Base-by-base conservation (phyloP, 2,113 vertebrate species). In the Leucopternis melanops region DNA sequence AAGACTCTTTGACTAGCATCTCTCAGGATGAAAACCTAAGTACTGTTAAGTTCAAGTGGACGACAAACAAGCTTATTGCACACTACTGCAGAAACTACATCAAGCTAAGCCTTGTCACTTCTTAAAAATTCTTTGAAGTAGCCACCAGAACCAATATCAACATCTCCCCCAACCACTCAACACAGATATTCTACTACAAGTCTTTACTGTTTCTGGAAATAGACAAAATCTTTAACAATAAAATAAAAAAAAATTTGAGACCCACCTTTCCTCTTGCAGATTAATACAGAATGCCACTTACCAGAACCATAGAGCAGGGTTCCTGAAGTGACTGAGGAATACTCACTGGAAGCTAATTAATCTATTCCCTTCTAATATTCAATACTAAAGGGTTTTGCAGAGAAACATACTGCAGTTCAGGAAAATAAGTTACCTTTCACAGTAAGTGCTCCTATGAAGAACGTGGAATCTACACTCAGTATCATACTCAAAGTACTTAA, bases 61-160 rank as follows among this genome's bases (percentile, higher is more conserved):
- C 0, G 1, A n/a, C 0, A 0, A 65, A 38, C 22, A 58, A 74
- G 22, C n/a, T 78, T 20, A 55, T 22, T 14, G 23, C 18, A 40
- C 13, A 9, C 5, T n/a, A 45, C 20, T 52, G 10, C 5, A 1
- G 34, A 87, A 81, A 22, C 13, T 9, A 27, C 16, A 74, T 38
- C 8, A 54, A 69, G 16, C 21, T 70, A 54, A 54, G 29, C 44
- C 47, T 32, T 40, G 20, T 10, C n/a, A 55, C 13, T 45, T 77
- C 4, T 11, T 0, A 52, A 42, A 11, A 20, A 11, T 13, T 44
- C 3, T 47, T 36, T 38, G 3, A 79, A 66, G 31, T 6, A 54
- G 20, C 34, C 10, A 85, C 38, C 8, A 81, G 36, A 94, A 59
- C 4, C 14, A 81, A 1, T 6, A 87, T 25, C 14, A 32, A 16